Conservation (phyloP, 2,113 vertebrate genomes). For the Centropus bengalensis region DNA sequence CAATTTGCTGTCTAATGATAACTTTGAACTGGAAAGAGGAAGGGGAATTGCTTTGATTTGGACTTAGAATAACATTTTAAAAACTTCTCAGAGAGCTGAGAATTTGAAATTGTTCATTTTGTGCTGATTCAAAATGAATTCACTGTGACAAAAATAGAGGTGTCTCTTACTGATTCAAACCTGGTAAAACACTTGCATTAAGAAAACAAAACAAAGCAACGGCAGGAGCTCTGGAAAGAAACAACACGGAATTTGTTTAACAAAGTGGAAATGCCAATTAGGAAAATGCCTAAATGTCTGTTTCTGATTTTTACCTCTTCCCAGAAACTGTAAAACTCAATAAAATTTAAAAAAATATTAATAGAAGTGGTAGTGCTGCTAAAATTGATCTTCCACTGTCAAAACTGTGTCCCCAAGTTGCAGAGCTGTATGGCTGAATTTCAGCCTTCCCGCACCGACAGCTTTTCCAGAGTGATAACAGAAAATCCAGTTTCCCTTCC, state of each 20-base stretch:
- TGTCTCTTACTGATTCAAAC: neutral
- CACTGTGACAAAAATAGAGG: neutral
- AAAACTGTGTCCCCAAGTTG: neutral
- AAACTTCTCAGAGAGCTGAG: neutral
- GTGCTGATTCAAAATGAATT: neutral
- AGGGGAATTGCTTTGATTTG: neutral
- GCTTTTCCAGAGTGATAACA: neutral
- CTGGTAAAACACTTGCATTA: neutral
- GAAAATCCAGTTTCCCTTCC: conserved; percentile 10
- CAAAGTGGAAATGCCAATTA: neutral
- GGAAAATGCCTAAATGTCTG: neutral
- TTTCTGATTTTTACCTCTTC: neutral
- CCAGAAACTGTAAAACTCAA: neutral
- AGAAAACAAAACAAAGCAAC: neutral
- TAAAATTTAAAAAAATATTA: neutral
- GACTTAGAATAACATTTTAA: neutral
- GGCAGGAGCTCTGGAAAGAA: neutral
- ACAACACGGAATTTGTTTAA: neutral
- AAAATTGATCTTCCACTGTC: neutral
- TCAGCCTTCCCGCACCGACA: neutral
- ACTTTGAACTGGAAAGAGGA: neutral
- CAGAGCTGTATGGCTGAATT: neutral
- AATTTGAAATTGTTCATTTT: neutral
- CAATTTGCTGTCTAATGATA: neutral
- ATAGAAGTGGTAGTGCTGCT: neutral